These are phyloP conservation scores for Drosophila albomicans DNA, from an alignment of 1,140 invertebrate genomes.

Conservation along the genomic window DNA sequence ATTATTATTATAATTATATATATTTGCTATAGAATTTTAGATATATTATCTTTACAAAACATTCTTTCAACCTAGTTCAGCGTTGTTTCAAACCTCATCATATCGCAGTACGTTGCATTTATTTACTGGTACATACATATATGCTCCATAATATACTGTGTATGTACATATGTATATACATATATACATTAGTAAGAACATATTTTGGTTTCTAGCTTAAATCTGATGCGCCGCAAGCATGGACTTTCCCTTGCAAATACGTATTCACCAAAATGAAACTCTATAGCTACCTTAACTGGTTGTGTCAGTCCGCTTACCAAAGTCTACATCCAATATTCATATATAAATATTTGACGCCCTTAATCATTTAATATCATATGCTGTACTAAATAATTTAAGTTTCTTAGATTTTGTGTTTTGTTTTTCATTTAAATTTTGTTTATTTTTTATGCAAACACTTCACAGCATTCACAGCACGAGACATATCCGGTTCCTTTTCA, in stretches of 20 bases:
- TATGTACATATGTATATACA: no score
- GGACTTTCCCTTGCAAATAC: neutral
- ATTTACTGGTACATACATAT: neutral
- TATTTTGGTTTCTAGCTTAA: conserved; percentile 7
- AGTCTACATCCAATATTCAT: neutral
- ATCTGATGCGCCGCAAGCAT: neutral
- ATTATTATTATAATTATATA: conserved; percentile 21
- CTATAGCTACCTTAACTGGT: no score
- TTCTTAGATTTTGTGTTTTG: conserved; percentile 30
- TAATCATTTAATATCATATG: conserved; percentile 4
- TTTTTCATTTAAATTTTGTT: conserved; percentile 48
- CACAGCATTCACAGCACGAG: conserved; percentile 81
- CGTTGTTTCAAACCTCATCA: conserved; percentile 13
- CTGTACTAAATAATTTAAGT: conserved; percentile 29
- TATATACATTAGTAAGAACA: no score
- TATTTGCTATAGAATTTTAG: conserved; percentile 30
- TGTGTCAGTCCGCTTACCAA: neutral
- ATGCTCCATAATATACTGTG: neutral
- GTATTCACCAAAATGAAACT: neutral
- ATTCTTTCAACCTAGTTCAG: conserved; percentile 20
- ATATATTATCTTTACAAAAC: conserved; percentile 15
- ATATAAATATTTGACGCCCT: neutral
- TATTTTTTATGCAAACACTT: conserved; percentile 73
- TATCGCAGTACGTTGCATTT: conserved; percentile 25
- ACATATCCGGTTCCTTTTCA: conserved; percentile 83